phyloP scores from a whole-genome alignment of 2,888 invertebrate genomes.

The Cephonodes hylas region DNA sequence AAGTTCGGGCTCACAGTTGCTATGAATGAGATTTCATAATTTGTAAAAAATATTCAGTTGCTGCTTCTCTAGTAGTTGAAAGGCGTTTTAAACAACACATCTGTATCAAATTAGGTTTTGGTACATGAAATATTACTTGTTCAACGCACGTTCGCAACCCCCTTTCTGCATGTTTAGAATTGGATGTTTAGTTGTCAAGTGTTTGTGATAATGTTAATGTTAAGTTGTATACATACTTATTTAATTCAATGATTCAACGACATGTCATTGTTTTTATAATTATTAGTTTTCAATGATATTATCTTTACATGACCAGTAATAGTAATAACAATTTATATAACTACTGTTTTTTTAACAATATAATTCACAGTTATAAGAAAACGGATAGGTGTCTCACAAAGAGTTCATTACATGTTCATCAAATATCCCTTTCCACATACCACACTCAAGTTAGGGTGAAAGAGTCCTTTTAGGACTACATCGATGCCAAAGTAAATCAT shows the following conservation, averaged over 20 bases:
- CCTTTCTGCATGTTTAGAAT: constrained; percentile 77
- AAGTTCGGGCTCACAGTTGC: constrained; percentile 16
- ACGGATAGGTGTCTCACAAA: background rate
- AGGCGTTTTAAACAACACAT: background rate
- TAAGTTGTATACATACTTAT: constrained; percentile 18
- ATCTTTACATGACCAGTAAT: too few species aligned
- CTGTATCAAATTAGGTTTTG: background rate
- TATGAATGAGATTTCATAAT: background rate
- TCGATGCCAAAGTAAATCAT: background rate
- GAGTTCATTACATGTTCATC: background rate
- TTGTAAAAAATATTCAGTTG: background rate
- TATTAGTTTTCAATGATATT: background rate
- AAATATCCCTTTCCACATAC: background rate
- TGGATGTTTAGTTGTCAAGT: constrained; percentile 71
- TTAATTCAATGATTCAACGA: background rate
- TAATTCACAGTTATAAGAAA: background rate
- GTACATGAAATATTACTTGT: constrained; percentile 30
- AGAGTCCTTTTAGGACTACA: background rate
- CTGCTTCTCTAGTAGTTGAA: background rate
- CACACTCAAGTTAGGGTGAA: background rate
- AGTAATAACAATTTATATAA: too few species aligned
- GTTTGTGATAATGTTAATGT: constrained; percentile 61
- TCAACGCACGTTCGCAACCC: constrained; percentile 79
- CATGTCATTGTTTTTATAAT: background rate
- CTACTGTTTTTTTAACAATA: background rate